A percentile compares a stretch with the other conserved stretches of the same genome.
Evolutionary conservation across 2,113 vertebrate genomes (phyloP).

Genomic region (Gymnorhina tibicen): DNA sequence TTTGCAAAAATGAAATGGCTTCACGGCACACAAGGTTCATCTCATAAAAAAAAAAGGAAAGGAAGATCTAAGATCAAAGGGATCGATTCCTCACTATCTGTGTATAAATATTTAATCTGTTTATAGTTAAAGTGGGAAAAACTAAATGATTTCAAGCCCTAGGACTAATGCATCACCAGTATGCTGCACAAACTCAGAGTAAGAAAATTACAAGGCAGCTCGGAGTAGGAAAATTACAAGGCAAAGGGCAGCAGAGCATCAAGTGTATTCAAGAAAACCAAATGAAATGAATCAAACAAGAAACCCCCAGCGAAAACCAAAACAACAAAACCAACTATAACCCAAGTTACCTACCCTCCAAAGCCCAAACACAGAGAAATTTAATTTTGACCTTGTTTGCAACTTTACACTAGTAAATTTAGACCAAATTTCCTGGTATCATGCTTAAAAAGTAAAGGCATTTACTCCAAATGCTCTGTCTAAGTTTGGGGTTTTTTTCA

Average conservation of each 20-base stretch:
- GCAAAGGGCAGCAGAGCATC: neutral
- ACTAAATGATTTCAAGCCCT: neutral
- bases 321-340: neutral
- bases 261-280: neutral
- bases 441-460: neutral
- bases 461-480: neutral
- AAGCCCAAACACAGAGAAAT: neutral
- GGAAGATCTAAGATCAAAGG: neutral
- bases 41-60: neutral
- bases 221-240: neutral
- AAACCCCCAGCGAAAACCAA: neutral
- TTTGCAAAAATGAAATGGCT: neutral
- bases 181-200: neutral
- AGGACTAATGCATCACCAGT: neutral
- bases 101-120: constrained; percentile 1
- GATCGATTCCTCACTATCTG: neutral
- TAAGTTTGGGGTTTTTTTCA: neutral
- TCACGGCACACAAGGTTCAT: neutral
- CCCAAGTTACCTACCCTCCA: neutral
- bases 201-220: neutral
- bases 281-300: neutral
- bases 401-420: neutral
- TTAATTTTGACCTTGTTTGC: neutral
- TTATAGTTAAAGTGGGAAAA: neutral
- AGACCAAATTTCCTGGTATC: neutral